Evolutionary conservation across 23 tunicate genomes (phyloP), one percentile per base, ranked within the genome.

Genomic region (Ciona savignyi): DNA sequence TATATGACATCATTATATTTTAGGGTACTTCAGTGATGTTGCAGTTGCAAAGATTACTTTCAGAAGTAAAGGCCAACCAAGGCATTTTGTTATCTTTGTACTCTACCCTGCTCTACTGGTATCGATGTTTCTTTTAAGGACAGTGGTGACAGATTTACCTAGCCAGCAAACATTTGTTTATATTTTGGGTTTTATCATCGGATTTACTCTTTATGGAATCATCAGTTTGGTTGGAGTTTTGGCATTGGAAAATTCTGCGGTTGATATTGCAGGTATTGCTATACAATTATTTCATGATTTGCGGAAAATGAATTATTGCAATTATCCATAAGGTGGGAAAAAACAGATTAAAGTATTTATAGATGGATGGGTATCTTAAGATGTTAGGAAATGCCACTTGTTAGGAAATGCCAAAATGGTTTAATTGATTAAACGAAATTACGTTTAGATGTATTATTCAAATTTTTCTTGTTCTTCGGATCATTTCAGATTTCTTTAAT

Each of bases 181-280:
- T 56, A 2, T 79, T 28, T 1, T 70, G 31, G 90, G 78, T 29
- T 84, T 84, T 65, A 4, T 63, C 9, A 83, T 90, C 70, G 97
- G 97, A 62, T 90, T 78, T 71, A 3, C 65, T 25, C 60, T 70
- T 33, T 90, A 83, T 68, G 80, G 87, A 15, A 68, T 35, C 19
- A 68, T 90, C 15, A 90, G 89, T 65, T 30, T 84, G 35, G 72
- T 67, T 26, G 97, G 97, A 69, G 97, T 90, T 6, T 25, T 83
- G 33, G 68, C 77, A 0, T 69, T 90, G 22, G 97, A 90, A 83
- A 90, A 60, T 30, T 67, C 90, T n/a, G 82, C 85, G 0, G 65
- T 70, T 35, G 86, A 80, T 62, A 79, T 90, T 20, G 70, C 90
- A 78, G 97, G 97, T 90, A 23, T 11, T 1, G 30, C 62, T 0